phyloP scores from a whole-genome alignment of 1,140 invertebrate genomes.

The Metopolophium dirhodum region DNA sequence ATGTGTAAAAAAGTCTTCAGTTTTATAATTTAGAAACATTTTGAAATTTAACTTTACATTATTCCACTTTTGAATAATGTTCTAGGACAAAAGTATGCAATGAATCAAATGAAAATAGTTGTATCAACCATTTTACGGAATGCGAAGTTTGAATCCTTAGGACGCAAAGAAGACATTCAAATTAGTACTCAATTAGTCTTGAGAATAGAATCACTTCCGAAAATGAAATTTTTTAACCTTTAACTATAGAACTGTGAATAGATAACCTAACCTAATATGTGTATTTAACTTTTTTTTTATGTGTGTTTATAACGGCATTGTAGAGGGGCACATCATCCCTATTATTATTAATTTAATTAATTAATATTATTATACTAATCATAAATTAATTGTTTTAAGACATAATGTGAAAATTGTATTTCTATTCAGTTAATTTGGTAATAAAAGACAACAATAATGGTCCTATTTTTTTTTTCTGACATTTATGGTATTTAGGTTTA shows the following conservation, averaged over 20 bases:
- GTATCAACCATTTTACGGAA: conserved; percentile 66
- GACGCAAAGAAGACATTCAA: neutral
- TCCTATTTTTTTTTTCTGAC: too few species aligned
- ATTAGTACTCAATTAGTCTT: conserved; percentile 12
- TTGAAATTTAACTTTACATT: neutral
- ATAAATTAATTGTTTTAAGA: too few species aligned
- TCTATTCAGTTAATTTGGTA: too few species aligned
- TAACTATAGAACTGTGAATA: neutral
- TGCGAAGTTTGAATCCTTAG: conserved; percentile 65
- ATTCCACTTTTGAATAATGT: neutral
- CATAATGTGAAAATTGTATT: too few species aligned
- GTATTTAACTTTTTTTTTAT: neutral
- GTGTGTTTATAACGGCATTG: too few species aligned
- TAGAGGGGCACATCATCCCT: too few species aligned
- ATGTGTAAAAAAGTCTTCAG: neutral
- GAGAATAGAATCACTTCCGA: neutral
- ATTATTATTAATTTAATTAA: too few species aligned
- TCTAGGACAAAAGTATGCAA: conserved; percentile 68
- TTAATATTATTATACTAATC: too few species aligned
- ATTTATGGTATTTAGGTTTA: too few species aligned
- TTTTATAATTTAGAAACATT: neutral
- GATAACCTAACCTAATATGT: neutral
- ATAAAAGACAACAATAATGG: too few species aligned
- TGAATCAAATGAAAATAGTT: conserved; percentile 69
- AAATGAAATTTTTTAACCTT: conserved; percentile 10